Percentiles rank a stretch among this genome's conserved stretches.
Evolutionary conservation across 2,797 vertebrate species (phyloP).

Genomic region (Hippocampus kuda): DNA sequence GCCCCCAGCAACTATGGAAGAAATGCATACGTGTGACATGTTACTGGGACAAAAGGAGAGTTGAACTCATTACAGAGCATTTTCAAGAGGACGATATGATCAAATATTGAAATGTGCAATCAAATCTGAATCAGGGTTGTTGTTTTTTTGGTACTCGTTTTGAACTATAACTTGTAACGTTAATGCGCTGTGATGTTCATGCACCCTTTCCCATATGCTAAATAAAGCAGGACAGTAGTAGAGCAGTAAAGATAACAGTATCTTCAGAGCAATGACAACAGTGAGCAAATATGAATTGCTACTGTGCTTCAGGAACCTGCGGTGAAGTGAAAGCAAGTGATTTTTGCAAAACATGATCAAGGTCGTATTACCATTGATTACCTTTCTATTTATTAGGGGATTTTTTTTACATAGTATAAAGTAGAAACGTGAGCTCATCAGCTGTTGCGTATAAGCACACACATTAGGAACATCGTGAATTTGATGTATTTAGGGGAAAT

Average conservation of each 20-base stretch:
- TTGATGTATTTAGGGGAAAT: not conserved
- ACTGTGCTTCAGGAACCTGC: not conserved
- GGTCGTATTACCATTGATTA: not conserved
- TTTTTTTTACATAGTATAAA: not conserved
- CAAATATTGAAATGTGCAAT: not conserved
- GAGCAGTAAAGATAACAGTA: constrained; percentile 3
- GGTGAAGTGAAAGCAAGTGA: not conserved
- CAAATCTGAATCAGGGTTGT: not conserved
- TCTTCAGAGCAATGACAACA: not conserved
- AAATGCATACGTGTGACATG: constrained; percentile 60
- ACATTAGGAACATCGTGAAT: not conserved
- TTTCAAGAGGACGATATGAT: not conserved
- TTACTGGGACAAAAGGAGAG: too few relatives aligned
- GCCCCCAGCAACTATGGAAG: constrained; percentile 51
- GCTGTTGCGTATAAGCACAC: not conserved
- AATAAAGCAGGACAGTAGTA: not conserved
- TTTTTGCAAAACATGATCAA: not conserved
- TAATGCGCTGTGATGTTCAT: not conserved
- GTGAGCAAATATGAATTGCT: not conserved
- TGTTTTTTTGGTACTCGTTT: not conserved
- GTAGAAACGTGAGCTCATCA: not conserved
- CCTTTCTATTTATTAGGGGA: too few relatives aligned
- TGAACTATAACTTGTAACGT: too few relatives aligned
- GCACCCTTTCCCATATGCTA: not conserved
- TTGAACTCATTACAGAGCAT: not conserved